Evolutionary conservation across 1,140 invertebrate genomes (phyloP).

Genomic region (Pseudomyrmex pallidus): DNA sequence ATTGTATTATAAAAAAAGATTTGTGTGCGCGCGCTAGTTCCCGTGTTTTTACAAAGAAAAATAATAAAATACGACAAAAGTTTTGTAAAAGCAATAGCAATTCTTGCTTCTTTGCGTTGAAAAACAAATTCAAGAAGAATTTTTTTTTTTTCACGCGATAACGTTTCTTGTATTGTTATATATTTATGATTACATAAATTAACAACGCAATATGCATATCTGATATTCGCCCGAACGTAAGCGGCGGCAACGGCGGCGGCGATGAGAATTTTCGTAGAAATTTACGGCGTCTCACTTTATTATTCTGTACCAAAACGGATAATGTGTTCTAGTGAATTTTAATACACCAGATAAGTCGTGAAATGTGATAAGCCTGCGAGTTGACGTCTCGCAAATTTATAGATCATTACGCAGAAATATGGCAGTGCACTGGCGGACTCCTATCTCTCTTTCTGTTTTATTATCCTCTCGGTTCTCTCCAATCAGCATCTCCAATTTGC

Average conservation of each 20-base stretch:
- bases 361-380: constrained; percentile 46
- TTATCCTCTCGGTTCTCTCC: constrained; percentile 46
- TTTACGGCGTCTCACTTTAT: constrained; percentile 31
- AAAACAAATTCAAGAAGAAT: background rate
- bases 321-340: constrained; percentile 50
- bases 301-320: constrained; percentile 39
- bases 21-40: too few species aligned
- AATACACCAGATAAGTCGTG: constrained; percentile 54
- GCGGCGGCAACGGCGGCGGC: background rate
- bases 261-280: constrained; percentile 32
- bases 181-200: constrained; percentile 5
- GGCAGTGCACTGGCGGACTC: background rate
- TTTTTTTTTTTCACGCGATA: background rate
- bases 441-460: constrained; percentile 48
- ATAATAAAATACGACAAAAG: too few species aligned
- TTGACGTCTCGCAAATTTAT: constrained; percentile 60
- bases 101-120: background rate
- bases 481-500: constrained; percentile 22
- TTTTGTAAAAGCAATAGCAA: too few species aligned
- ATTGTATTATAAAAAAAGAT: too few species aligned
- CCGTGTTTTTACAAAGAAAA: too few species aligned
- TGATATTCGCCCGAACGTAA: constrained; percentile 4
- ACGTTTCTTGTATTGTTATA: background rate
- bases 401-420: constrained; percentile 66
- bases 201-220: background rate